These are phyloP conservation scores for Chaetodon trifasciatus DNA, from an alignment of 2,797 vertebrate species.

Conservation along the genomic window DNA sequence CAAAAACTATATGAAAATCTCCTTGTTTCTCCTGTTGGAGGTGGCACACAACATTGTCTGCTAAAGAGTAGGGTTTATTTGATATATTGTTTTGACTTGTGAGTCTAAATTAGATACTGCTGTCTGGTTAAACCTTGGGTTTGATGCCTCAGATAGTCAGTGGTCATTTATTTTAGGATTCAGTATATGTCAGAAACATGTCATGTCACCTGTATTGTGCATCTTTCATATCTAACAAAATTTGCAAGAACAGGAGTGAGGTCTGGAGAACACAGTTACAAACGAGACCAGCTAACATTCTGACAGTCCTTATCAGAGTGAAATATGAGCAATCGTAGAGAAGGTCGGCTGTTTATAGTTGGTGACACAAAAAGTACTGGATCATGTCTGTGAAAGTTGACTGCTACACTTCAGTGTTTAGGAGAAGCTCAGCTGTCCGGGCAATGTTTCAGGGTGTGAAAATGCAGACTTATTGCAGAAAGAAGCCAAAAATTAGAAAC, in stretches of 20 bases:
- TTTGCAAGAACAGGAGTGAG: background rate
- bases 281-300: background rate
- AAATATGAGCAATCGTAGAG: background rate
- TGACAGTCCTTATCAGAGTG: background rate
- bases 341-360: background rate
- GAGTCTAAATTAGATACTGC: too few relatives aligned
- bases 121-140: background rate
- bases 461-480: background rate
- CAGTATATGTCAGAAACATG: too few relatives aligned
- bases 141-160: background rate
- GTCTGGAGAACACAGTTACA: background rate
- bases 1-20: background rate
- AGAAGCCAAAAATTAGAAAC: background rate
- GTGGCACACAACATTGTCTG: background rate
- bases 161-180: background rate
- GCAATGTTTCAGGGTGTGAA: background rate
- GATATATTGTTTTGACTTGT: background rate
- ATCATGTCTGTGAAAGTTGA: background rate
- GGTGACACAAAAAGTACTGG: background rate
- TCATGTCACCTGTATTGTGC: background rate
- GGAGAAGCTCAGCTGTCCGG: background rate
- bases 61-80: background rate
- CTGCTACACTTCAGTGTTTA: background rate
- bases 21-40: conserved; percentile 5
- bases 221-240: background rate